phyloP scores from a whole-genome alignment of 2,797 vertebrate species.

The Allobates femoralis region DNA sequence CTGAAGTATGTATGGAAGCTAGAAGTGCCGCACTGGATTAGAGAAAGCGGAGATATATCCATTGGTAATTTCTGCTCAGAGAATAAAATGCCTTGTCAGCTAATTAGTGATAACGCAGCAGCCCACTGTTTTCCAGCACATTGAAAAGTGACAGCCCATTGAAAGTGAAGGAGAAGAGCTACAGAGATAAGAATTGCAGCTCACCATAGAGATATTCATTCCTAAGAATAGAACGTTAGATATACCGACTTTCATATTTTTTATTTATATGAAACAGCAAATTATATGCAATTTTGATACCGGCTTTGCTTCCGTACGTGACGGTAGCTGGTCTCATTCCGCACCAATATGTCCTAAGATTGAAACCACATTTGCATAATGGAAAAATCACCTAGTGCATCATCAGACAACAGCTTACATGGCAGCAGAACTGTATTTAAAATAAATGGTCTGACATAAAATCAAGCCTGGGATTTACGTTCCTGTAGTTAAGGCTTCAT shows the following conservation, averaged over 20 bases:
- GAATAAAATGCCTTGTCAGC: conserved; percentile 47
- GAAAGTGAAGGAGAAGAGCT: conserved; percentile 43
- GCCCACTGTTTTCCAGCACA: conserved; percentile 39
- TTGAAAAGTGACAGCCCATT: conserved; percentile 41
- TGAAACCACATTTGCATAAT: neutral
- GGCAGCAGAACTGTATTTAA: conserved; percentile 25
- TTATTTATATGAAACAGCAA: conserved; percentile 34
- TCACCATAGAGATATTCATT: conserved; percentile 7
- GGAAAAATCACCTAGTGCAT: neutral
- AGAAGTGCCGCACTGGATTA: conserved; percentile 41
- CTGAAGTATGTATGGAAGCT: conserved; percentile 24
- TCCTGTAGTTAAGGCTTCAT: neutral
- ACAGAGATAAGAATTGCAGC: conserved; percentile 26
- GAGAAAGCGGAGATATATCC: conserved; percentile 30
- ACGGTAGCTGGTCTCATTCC: neutral
- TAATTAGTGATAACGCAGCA: conserved; percentile 50
- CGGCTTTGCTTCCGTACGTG: neutral
- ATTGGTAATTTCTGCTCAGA: conserved; percentile 35
- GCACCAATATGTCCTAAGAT: conserved; percentile 5
- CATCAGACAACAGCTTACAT: conserved; percentile 27
- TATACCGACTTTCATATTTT: conserved; percentile 13
- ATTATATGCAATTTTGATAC: conserved; percentile 39
- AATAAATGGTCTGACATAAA: conserved; percentile 3
- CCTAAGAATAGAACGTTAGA: conserved; percentile 26
- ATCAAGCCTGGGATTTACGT: neutral